A percentile compares a stretch with the other conserved stretches of the same genome.
These are phyloP conservation scores for Psilopogon haemacephalus DNA, from an alignment of 2,113 vertebrate species.

Conservation along the genomic window DNA sequence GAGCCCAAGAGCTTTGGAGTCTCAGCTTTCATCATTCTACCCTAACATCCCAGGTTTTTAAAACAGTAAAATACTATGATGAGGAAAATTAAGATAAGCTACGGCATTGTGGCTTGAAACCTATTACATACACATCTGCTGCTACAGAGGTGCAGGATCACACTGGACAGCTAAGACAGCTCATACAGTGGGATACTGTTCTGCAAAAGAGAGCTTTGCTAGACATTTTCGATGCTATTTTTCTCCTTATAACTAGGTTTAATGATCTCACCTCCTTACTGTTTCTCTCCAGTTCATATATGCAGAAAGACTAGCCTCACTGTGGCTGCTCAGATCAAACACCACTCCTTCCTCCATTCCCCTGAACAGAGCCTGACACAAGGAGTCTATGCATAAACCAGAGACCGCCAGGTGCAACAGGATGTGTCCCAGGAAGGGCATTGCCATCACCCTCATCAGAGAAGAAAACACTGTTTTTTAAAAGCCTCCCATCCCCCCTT, in stretches of 20 bases:
- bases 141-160: neutral
- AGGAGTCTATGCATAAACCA: neutral
- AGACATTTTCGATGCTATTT: neutral
- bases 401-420: neutral
- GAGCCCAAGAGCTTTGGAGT: neutral
- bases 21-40: neutral
- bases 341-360: neutral
- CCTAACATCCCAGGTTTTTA: neutral
- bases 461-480: neutral
- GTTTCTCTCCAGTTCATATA: neutral
- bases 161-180: neutral
- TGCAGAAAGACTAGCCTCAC: neutral
- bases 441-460: neutral
- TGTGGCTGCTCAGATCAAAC: accelerated
- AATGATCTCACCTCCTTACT: neutral
- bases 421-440: neutral
- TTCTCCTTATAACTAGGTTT: neutral
- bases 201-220: neutral
- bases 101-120: neutral
- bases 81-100: neutral
- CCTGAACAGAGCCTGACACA: neutral
- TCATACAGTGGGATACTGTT: neutral
- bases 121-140: neutral
- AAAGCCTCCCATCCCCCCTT: neutral
- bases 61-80: neutral